Evolutionary conservation across 2,888 invertebrate species (phyloP), one percentile per base, ranked within the genome.

Genomic region (Eretmocerus hayati): DNA sequence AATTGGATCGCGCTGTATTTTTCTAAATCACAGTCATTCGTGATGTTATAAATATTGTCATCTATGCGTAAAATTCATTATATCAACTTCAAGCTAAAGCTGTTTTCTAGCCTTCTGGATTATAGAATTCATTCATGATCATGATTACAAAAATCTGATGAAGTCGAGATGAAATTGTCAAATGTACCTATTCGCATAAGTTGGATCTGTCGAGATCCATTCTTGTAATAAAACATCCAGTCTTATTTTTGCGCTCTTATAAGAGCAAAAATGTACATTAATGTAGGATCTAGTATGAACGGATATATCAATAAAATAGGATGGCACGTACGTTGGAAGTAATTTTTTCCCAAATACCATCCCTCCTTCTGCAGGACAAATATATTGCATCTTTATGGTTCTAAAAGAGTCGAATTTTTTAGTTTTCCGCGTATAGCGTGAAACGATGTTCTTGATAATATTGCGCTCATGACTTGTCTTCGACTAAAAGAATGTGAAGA

Each of bases 181-280:
- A 71, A 64, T 69, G 65, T 69, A 66, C 63, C 65, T 68, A 67
- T 59, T 63, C 46, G 44, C 49, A 64, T 65, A 68, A 67, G 63
- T 67, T 62, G 61, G 61, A 60, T 59, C 56, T 55, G 56, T 50
- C 53, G 3, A 6, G 53, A 48, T 48, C 43, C 46, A 23, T 44
- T 46, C 46, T 46, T 54, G 50, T 49, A 49, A 54, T 54, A 64
- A 62, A 59, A 63, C 59, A 63, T 62, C 58, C 62, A 59, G 57
- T 67, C 63, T 67, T 67, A 63, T 65, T 67, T 67, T 65, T 62
- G 62, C 62, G 64, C 64, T 66, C 64, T 64, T 61, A 60, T 59
- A 63, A 62, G 55, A 65, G 64, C 59, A 62, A 62, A 63, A 66
- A 61, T 69, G 68, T 69, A 69, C 68, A 68, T 67, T 67, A 68